phyloP scores from a whole-genome alignment of 2,888 invertebrate genomes.

The Antitype chi region DNA sequence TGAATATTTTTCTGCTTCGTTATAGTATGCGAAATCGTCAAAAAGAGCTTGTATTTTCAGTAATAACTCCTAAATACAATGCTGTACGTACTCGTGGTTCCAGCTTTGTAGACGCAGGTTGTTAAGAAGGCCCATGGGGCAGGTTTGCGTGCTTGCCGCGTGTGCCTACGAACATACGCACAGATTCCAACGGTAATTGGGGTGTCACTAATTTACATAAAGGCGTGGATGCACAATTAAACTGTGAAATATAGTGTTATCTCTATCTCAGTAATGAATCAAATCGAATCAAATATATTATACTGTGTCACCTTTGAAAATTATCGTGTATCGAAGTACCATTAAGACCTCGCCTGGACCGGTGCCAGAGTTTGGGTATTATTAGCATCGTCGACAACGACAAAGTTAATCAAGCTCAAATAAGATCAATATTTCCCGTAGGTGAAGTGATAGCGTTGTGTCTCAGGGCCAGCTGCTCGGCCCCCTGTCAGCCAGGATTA shows the following conservation, averaged over 20 bases:
- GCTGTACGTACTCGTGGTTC: slow-evolving; percentile 9
- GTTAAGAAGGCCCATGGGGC: slow-evolving; percentile 43
- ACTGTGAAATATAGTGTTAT: slow-evolving; percentile 15
- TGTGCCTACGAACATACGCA: slow-evolving; percentile 27
- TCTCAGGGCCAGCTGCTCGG: slow-evolving; percentile 78
- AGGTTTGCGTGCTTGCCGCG: slow-evolving; percentile 20
- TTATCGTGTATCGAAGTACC: slow-evolving; percentile 89
- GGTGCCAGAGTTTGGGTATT: slow-evolving; percentile 88
- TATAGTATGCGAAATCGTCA: slow-evolving; percentile 21
- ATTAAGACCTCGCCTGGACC: slow-evolving; percentile 89
- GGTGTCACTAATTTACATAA: slow-evolving; percentile 29
- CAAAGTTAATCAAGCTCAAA: slow-evolving; percentile 90
- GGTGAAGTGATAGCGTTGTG: slow-evolving; percentile 78
- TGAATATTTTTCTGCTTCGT: slow-evolving; percentile 44
- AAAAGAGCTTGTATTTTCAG: slow-evolving; percentile 1
- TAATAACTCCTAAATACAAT: slow-evolving; percentile 3
- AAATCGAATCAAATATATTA: slow-evolving; percentile 72
- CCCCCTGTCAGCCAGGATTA: slow-evolving; percentile 78
- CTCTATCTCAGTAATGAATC: slow-evolving; percentile 58
- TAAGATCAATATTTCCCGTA: slow-evolving; percentile 90
- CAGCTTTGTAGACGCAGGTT: slow-evolving; percentile 26
- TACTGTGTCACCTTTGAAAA: slow-evolving; percentile 86
- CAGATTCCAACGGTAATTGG: slow-evolving; percentile 41
- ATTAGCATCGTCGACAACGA: slow-evolving; percentile 88
- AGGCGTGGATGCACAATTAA: neutral